Evolutionary conservation across 2,888 invertebrate species (phyloP), one percentile per base, ranked within the genome.

Genomic region (Dicranocentrus wangi): DNA sequence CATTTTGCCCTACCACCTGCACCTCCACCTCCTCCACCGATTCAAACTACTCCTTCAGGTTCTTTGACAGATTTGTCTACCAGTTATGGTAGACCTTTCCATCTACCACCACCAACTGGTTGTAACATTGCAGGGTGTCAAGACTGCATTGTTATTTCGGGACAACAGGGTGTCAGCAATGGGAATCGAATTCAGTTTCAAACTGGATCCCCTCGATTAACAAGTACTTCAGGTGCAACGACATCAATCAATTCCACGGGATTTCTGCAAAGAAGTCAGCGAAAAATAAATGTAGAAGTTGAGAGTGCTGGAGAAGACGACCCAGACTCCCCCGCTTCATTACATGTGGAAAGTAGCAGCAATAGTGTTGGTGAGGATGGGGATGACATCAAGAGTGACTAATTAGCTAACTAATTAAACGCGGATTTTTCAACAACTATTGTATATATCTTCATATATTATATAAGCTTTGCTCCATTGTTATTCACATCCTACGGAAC

Each of bases 111-210:
- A 10, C 81, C 83, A 1, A 70, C 84, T 3, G 84, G 85, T 10
- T 86, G 86, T 28, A 85, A 83, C 3, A 85, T 86, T 63, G 81
- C 84, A 1, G 86, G 86, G 0, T 86, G 86, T 61, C 66, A 84
- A 21, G 86, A 86, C 58, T 86, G 86, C 69, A 60, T 79, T 53
- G 27, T 76, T 15, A 39, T 53, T 66, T 5, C 66, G 0, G 28
- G 61, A 3, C 58, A 58, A 23, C 27, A 23, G 25, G 61, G 47
- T 7, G 61, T 66, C 66, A 32, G 47, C 8, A 47, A 27, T 47
- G 47, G 5, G n/a, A 61, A 25, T 17, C 58, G 58, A 21, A 17
- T 69, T 21, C 77, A 69, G 43, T 77, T 69, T 23, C 65, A 53
- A 53, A 27, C 28, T 58, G 55, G 51, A 42, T 3, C 66, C 8